Percentiles rank a stretch among this genome's conserved stretches.
Evolutionary conservation across 2,113 vertebrate genomes (phyloP).

Genomic region (human (Homo sapiens)): GRCh38 chrX:7518001-7518500

Average conservation of each 20-base stretch:
- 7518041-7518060: not conserved
- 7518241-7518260: not conserved
- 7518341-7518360: not conserved
- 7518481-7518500: not conserved
- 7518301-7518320: not conserved
- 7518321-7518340: not conserved
- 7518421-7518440: not conserved
- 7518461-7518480: not conserved
- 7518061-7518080: not conserved
- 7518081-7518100: not conserved
- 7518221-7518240: not conserved
- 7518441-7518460: not conserved
- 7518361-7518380: not conserved
- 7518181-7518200: not conserved
- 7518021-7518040: not conserved
- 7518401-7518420: not conserved
- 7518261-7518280: not conserved
- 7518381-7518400: not conserved
- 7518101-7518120: not conserved
- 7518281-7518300: not conserved
- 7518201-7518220: not conserved
- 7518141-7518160: not conserved
- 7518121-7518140: not conserved
- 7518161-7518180: not conserved
- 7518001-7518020: not conserved